Evolutionary conservation across 64 coral and sea anemone genomes (phyloP), one percentile per base, ranked within the genome.

Genomic region (Montipora sp.): DNA sequence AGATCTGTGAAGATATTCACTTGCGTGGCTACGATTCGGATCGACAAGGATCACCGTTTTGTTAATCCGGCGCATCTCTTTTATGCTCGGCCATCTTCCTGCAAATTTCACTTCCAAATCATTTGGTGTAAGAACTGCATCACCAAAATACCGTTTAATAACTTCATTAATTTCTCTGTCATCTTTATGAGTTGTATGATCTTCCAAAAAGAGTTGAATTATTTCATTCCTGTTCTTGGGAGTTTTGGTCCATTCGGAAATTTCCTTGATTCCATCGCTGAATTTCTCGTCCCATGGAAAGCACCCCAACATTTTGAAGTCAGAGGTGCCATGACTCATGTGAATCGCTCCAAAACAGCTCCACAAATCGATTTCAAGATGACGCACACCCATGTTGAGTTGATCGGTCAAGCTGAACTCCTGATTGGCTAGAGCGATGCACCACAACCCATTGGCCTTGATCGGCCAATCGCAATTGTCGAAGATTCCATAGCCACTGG

Each of bases 321-420:
- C 55, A 19, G n/a, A 4, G 10, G 84, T 48, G 9, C 79, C 87
- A 65, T 94, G 93, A 11, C 87, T 94, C 93, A 94, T 94, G 18
- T 88, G 87, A 57, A 94, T 94, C 51, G 89, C 89, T 8, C 80
- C 87, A 79, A 94, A 94, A 55, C 93, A 94, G 12, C 81, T 77
- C 93, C 93, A 94, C 24, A 89, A 79, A 13, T 94, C 93, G 78
- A 94, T 70, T 70, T 94, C 93, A 72, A 94, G 79, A 85, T 80
- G 72, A 3, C 93, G 63, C 7, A 94, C 79, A 78, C 93, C 93
- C 93, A 94, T 90, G 80, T 94, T 77, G 0, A 94, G 73, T 21
- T 90, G 82, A 47, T 94, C 93, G 1, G 93, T 94, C 11, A 94
- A 94, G 21, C 93, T 94, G 8, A 94, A 94, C 72, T 94, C 93